A percentile compares a stretch with the other conserved stretches of the same genome.
Evolutionary conservation across 2,113 vertebrate genomes (phyloP).

Genomic region (Thermophis baileyi): DNA sequence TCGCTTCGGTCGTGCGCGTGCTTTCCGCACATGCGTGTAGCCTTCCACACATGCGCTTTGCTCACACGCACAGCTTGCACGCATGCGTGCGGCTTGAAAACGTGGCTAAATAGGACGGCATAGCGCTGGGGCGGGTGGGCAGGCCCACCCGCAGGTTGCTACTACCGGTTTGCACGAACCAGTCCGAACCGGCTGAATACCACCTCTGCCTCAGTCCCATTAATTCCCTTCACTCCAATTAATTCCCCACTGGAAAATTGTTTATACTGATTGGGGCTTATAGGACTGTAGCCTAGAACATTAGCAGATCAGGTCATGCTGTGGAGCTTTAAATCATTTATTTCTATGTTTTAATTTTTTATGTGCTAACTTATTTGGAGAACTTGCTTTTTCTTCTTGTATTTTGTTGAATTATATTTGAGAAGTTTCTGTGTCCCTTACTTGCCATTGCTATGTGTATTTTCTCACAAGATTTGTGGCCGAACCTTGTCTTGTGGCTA

Average conservation of each 20-base stretch:
- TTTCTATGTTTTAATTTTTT: neutral
- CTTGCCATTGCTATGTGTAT: neutral
- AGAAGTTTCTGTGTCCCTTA: neutral
- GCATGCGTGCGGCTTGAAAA: no score
- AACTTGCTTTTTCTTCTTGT: neutral
- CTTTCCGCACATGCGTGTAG: no score
- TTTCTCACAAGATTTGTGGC: constrained; percentile 78
- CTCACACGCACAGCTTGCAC: no score
- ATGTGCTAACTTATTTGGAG: neutral
- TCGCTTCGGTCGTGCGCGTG: no score
- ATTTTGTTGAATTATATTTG: neutral
- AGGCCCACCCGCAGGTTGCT: no score
- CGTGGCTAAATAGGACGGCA: no score
- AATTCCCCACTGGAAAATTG: neutral
- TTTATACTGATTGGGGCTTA: neutral
- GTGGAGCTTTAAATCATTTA: neutral
- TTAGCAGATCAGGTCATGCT: neutral
- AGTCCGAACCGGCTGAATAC: no score
- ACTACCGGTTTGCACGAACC: no score
- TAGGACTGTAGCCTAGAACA: neutral
- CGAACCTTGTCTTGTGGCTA: constrained; percentile 83
- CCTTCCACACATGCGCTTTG: no score
- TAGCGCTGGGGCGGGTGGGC: no score
- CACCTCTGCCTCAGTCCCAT: neutral
- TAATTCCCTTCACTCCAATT: neutral